Conservation (phyloP, 2,888 invertebrate species). For the Lissocephala sabroskyi region DNA sequence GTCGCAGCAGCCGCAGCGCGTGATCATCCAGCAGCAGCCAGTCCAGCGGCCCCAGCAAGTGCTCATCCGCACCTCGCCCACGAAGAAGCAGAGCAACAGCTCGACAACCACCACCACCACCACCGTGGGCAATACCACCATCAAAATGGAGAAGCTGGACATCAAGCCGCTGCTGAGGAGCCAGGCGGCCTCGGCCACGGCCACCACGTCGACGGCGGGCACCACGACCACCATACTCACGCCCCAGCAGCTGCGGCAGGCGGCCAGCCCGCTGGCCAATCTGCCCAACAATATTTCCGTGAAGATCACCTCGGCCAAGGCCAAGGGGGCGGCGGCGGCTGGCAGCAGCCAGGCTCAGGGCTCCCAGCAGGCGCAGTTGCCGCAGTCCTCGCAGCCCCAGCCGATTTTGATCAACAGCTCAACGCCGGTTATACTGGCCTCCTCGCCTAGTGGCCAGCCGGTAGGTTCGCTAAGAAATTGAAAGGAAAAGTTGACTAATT, state of each 20-base stretch:
- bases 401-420: constrained; percentile 68
- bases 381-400: constrained; percentile 42
- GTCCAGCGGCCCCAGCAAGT: constrained; percentile 35
- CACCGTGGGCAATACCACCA: constrained; percentile 51
- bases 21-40: constrained; percentile 45
- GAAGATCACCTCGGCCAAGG: constrained; percentile 68
- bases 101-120: constrained; percentile 25
- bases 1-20: constrained; percentile 38
- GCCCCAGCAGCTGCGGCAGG: constrained; percentile 54
- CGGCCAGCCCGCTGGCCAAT: constrained; percentile 65
- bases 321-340: constrained; percentile 49
- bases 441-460: constrained; percentile 54
- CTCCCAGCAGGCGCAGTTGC: constrained; percentile 26
- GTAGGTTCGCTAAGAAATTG: constrained; percentile 43
- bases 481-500: not conserved
- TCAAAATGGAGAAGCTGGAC: constrained; percentile 69
- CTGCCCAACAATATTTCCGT: constrained; percentile 70
- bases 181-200: constrained; percentile 21
- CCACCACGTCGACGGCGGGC: constrained; percentile 28
- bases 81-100: constrained; percentile 22
- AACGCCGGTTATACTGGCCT: constrained; percentile 67
- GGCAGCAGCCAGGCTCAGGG: constrained; percentile 21
- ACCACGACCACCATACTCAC: constrained; percentile 45
- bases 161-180: constrained; percentile 59
- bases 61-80: constrained; percentile 37